These are phyloP conservation scores for Ellobium chinense DNA, from an alignment of 2,888 invertebrate species.

Conservation along the genomic window DNA sequence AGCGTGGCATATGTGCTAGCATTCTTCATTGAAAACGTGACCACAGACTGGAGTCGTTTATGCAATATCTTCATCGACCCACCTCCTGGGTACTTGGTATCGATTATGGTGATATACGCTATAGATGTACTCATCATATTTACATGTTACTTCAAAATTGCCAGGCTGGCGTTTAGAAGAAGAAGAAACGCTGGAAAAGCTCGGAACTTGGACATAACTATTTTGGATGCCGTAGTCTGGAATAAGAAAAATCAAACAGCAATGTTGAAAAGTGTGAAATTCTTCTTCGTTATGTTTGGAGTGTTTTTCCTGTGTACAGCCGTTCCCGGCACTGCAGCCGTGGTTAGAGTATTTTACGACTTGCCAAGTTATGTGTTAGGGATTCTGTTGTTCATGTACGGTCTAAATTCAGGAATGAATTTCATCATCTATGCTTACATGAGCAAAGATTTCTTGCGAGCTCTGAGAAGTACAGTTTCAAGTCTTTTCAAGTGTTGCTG, in stretches of 20 bases:
- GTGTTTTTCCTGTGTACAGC: neutral
- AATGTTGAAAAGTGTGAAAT: neutral
- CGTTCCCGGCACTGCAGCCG: neutral
- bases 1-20: too few relatives aligned
- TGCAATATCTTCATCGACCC: too few relatives aligned
- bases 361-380: too few relatives aligned
- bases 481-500: too few relatives aligned
- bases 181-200: neutral
- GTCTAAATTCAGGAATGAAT: neutral
- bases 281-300: neutral
- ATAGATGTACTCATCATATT: neutral
- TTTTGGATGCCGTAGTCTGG: neutral
- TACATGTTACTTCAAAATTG: constrained; percentile 19
- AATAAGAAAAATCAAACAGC: neutral
- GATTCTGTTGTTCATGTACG: neutral
- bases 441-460: neutral
- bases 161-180: neutral
- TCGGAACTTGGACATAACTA: neutral
- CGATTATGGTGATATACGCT: too few relatives aligned
- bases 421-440: neutral
- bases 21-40: too few relatives aligned
- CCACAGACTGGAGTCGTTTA: too few relatives aligned
- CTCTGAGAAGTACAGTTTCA: too few relatives aligned
- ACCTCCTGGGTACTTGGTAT: too few relatives aligned
- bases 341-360: neutral